Conservation (phyloP, 2,797 vertebrate species). For the Acanthurus tractus region DNA sequence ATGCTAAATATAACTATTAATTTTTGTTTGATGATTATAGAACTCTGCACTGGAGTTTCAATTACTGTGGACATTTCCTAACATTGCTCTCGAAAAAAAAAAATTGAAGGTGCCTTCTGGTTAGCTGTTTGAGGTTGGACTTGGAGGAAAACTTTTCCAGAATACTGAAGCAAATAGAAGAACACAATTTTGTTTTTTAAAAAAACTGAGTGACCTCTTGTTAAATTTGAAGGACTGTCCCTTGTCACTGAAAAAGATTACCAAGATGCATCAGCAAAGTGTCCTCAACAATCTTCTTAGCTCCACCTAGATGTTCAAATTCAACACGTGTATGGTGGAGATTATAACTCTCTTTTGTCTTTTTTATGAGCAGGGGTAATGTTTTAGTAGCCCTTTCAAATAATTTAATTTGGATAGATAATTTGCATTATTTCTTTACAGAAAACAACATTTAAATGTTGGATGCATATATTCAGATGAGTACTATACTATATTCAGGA, state of each 20-base stretch:
- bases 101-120: background rate
- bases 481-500: background rate
- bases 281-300: background rate
- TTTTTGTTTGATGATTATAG: background rate
- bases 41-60: background rate
- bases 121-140: background rate
- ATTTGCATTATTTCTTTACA: background rate
- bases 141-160: background rate
- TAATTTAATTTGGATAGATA: background rate
- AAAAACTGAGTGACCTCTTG: background rate
- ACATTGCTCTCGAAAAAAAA: background rate
- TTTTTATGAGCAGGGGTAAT: slow-evolving; percentile 7
- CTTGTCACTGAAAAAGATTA: background rate
- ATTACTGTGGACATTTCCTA: background rate
- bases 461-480: background rate
- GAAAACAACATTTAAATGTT: background rate
- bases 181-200: background rate
- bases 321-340: background rate
- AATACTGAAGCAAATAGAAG: background rate
- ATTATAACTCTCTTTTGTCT: background rate
- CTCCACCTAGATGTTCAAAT: background rate
- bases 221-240: background rate
- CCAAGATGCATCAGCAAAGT: background rate
- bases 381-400: background rate
- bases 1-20: background rate